phyloP scores from a whole-genome alignment of 2,888 invertebrate genomes.

The Phortica okadai region DNA sequence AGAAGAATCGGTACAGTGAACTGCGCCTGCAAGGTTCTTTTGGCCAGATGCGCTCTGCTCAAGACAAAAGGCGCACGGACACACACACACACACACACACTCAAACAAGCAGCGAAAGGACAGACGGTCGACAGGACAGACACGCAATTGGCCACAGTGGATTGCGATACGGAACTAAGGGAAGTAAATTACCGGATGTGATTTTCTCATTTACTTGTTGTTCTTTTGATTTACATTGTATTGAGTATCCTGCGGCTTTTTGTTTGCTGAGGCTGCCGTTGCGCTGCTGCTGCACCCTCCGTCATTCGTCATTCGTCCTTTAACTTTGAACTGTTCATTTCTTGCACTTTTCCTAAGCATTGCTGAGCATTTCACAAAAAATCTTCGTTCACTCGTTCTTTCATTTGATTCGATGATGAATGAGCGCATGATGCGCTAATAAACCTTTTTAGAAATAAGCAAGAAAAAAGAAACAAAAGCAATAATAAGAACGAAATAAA shows the following conservation, averaged over 20 bases:
- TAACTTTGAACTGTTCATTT: constrained; percentile 15
- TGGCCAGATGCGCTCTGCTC: constrained; percentile 45
- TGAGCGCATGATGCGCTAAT: constrained; percentile 50
- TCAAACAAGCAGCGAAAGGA: background rate
- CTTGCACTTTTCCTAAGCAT: background rate
- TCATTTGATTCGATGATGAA: constrained; percentile 52
- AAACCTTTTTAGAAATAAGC: constrained; percentile 45
- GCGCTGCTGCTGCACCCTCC: too few relatives aligned
- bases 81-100: background rate
- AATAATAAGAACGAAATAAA: background rate
- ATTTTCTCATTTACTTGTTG: constrained; percentile 71
- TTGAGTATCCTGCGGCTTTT: constrained; percentile 39
- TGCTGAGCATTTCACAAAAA: background rate
- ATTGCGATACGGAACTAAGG: constrained; percentile 66
- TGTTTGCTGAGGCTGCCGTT: constrained; percentile 31
- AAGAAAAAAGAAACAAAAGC: background rate
- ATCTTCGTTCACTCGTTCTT: constrained; percentile 34
- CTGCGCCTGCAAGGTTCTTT: constrained; percentile 42
- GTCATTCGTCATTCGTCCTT: constrained; percentile 31
- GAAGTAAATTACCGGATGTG: constrained; percentile 76
- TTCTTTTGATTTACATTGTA: constrained; percentile 48
- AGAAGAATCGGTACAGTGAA: constrained; percentile 48
- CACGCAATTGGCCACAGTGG: background rate
- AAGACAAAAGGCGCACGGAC: background rate
- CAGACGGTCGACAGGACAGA: constrained; percentile 38